Evolutionary conservation across 2,113 vertebrate species (phyloP).

Genomic region (Spermophilus dauricus): DNA sequence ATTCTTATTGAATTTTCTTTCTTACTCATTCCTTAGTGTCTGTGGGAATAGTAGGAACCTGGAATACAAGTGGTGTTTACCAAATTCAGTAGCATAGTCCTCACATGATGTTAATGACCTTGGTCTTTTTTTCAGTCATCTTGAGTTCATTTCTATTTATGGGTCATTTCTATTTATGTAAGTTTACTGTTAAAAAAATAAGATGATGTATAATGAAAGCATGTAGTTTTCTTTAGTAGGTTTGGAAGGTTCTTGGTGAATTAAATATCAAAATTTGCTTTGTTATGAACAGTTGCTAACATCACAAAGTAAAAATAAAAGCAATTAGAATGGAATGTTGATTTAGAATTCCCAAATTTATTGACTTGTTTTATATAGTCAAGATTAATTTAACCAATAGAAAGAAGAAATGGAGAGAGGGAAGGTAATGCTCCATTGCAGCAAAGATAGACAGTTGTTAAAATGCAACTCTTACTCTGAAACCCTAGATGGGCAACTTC

Average conservation of each 20-base stretch:
- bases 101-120: not conserved
- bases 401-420: not conserved
- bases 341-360: constrained; percentile 25
- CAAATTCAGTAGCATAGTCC: not conserved
- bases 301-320: constrained; percentile 46
- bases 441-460: not conserved
- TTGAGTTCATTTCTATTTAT: not conserved
- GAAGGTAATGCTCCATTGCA: not conserved
- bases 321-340: not conserved
- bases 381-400: not conserved
- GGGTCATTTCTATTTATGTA: not conserved
- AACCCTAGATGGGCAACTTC: not conserved
- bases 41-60: not conserved
- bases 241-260: constrained; percentile 8
- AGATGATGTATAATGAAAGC: not conserved
- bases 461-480: not conserved
- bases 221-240: not conserved
- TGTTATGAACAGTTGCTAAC: not conserved
- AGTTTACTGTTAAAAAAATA: not conserved
- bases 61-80: not conserved
- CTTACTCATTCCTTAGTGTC: not conserved
- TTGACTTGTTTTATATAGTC: not conserved
- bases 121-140: not conserved
- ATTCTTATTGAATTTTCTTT: constrained; percentile 15
- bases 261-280: constrained; percentile 17